These are phyloP conservation scores for Andrena praecox DNA, from an alignment of 2,888 invertebrate species.

Conservation along the genomic window DNA sequence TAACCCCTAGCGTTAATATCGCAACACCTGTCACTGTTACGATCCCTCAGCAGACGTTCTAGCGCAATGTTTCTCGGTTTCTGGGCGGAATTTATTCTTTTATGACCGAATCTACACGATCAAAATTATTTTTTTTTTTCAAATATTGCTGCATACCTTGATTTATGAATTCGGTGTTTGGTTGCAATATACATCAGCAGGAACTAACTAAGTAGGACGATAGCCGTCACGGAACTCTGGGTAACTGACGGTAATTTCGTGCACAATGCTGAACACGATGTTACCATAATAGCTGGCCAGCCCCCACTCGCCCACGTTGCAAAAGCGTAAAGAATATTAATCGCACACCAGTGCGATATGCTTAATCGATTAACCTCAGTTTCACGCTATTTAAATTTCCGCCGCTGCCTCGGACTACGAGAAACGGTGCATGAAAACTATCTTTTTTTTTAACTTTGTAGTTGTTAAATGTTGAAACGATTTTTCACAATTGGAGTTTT, in stretches of 20 bases:
- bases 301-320: constrained; percentile 70
- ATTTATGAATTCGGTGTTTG: constrained; percentile 11
- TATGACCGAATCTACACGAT: not conserved
- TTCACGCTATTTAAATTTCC: not conserved
- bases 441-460: no score
- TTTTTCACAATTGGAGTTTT: no score
- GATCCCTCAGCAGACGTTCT: not conserved
- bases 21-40: constrained; percentile 11
- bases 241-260: constrained; percentile 67
- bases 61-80: not conserved
- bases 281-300: constrained; percentile 78
- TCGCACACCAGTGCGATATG: constrained; percentile 10
- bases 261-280: constrained; percentile 76
- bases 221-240: constrained; percentile 70
- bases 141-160: constrained; percentile 33
- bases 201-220: constrained; percentile 66
- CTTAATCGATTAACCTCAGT: not conserved
- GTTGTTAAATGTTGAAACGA: no score
- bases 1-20: not conserved
- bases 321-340: constrained; percentile 61
- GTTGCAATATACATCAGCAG: constrained; percentile 37
- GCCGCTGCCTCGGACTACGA: not conserved
- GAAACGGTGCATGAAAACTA: no score
- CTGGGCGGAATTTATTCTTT: not conserved
- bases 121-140: not conserved